Evolutionary conservation across 2,888 invertebrate genomes (phyloP).

Genomic region (Trissonchulus latispiculum): DNA sequence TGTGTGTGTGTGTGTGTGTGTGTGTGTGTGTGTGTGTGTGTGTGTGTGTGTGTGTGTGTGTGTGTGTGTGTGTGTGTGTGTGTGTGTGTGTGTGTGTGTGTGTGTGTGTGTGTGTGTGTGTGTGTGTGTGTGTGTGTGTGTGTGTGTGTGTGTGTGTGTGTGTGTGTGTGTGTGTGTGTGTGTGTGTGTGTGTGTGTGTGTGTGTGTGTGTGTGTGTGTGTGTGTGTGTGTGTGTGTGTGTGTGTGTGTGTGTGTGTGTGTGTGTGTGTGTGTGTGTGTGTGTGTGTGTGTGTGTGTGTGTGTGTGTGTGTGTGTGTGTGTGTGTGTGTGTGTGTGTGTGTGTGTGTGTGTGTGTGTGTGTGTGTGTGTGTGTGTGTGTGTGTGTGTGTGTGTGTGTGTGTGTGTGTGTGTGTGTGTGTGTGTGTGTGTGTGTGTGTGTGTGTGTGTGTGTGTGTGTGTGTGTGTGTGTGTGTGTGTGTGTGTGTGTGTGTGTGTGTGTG

Average conservation of each 20-base stretch:
- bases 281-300: constrained; percentile 11
- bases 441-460: constrained; percentile 17
- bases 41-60: no score
- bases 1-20: no score
- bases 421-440: constrained; percentile 18
- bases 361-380: constrained; percentile 12
- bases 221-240: constrained; percentile 11
- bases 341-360: constrained; percentile 10
- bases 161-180: constrained; percentile 11
- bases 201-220: constrained; percentile 12
- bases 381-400: constrained; percentile 17
- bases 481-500: constrained; percentile 21
- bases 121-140: constrained; percentile 14
- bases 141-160: constrained; percentile 6
- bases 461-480: constrained; percentile 17
- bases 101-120: no score
- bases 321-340: constrained; percentile 12
- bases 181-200: constrained; percentile 12
- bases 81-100: no score
- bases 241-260: constrained; percentile 12
- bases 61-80: no score
- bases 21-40: no score
- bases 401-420: constrained; percentile 19
- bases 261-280: constrained; percentile 12
- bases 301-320: constrained; percentile 12